phyloP scores from a whole-genome alignment of 2,113 vertebrate genomes.

The Cheirogaleus medius region DNA sequence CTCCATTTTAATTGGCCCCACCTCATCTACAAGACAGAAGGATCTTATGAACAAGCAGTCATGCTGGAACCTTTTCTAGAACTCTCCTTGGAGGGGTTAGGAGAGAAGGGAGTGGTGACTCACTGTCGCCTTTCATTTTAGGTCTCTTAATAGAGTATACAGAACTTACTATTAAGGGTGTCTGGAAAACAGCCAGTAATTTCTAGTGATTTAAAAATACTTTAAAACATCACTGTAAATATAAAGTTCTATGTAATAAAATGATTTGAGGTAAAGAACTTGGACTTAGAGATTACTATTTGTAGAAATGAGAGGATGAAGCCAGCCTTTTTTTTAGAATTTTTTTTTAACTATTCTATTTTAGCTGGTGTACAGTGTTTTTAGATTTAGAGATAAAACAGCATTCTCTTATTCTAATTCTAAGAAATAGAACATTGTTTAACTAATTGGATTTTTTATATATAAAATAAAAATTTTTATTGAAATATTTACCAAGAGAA shows the following conservation, averaged over 20 bases:
- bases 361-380: not conserved
- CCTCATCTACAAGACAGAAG: not conserved
- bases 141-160: not conserved
- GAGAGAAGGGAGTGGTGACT: not conserved
- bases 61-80: not conserved
- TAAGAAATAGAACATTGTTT: conserved; percentile 10
- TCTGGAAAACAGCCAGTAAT: not conserved
- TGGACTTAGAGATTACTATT: not conserved
- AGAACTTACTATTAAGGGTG: not conserved
- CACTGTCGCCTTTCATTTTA: not conserved
- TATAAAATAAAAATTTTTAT: not conserved
- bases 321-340: not conserved
- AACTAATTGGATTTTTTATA: not conserved
- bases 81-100: not conserved
- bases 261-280: not conserved
- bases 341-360: not conserved
- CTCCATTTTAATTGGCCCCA: not conserved
- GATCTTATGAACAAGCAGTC: not conserved
- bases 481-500: not conserved
- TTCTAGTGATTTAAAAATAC: not conserved
- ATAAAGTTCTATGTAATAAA: not conserved
- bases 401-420: not conserved
- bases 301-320: not conserved
- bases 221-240: not conserved
- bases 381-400: not conserved